Evolutionary conservation across 2,113 vertebrate genomes (phyloP), one percentile per base, ranked within the genome.

Genomic region (Nymphicus hollandicus): DNA sequence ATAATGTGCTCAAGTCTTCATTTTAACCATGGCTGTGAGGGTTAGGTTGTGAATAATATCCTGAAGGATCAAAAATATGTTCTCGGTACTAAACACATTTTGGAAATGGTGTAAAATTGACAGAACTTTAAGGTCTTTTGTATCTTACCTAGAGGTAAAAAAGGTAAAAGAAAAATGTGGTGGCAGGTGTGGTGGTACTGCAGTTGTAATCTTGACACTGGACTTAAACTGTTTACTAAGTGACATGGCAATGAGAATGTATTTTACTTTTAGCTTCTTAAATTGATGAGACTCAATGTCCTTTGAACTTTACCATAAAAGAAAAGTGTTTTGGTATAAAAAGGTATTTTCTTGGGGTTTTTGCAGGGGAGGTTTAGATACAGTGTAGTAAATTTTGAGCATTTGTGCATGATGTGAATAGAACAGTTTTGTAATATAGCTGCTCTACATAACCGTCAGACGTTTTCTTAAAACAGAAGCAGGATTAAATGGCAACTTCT

Each of bases 1-100:
- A 55, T 96, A 92, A 97, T 93, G 83, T 94, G 60, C 68, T 81
- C 39, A 88, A 91, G 56, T 87, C n/a, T 69, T 88, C 81, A 68
- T 65, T 92, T 65, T 85, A 70, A 71, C 68, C 19, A 3, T 31
- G 43, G n/a, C 64, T 69, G 0, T 50, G 64, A 43, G 33, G 17
- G 81, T 95, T 87, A 85, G 17, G 24, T 87, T 81, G 46, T 85
- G 87, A 89, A 46, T 71, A 95, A 44, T 52, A 37, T 78, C 52
- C 52, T 50, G 61, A 78, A 31, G 29, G 56, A 50, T 81, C 31
- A 66, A 31, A 69, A 86, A 52, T 27, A 17, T 2, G 13, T 60
- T n/a, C 37, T 91, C 11, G 17, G 17, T 76, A 17, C 41, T 46
- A 50, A 50, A 17, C 2, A 1, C 68, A 31, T 73, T 91, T 73